phyloP scores from a whole-genome alignment of 2,888 invertebrate species.

The Epirrita christyi region DNA sequence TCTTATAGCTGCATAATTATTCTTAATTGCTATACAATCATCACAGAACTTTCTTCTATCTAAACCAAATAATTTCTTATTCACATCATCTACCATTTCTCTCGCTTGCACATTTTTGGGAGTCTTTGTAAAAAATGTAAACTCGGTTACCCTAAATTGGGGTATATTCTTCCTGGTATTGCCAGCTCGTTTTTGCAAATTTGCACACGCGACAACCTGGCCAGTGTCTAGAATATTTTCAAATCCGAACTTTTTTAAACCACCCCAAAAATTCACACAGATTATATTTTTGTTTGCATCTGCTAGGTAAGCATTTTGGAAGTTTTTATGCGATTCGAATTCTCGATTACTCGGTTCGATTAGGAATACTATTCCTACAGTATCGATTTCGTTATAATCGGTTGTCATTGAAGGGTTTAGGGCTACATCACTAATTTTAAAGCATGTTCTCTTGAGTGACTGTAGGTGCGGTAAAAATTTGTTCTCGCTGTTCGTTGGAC shows the following conservation, averaged over 20 bases:
- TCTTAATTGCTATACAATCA: constrained; percentile 63
- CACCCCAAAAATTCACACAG: constrained; percentile 84
- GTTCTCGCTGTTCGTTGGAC: constrained; percentile 51
- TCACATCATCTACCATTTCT: constrained; percentile 73
- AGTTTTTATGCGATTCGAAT: constrained; percentile 62
- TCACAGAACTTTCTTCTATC: constrained; percentile 55
- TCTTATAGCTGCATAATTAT: constrained; percentile 51
- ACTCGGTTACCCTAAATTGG: constrained; percentile 86
- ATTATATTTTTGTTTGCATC: constrained; percentile 82
- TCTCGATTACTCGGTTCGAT: constrained; percentile 77
- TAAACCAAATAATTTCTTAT: constrained; percentile 49
- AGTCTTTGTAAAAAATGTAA: constrained; percentile 85
- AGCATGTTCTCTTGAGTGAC: constrained; percentile 64
- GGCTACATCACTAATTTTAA: constrained; percentile 73
- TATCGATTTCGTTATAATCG: constrained; percentile 89
- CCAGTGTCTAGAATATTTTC: constrained; percentile 85
- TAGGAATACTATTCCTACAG: constrained; percentile 87
- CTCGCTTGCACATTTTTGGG: constrained; percentile 82
- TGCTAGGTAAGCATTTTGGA: constrained; percentile 85
- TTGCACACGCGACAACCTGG: constrained; percentile 84
- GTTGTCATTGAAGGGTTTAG: constrained; percentile 52
- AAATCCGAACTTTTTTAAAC: constrained; percentile 75
- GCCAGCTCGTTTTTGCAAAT: constrained; percentile 86
- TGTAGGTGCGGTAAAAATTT: constrained; percentile 43
- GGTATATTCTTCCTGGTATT: constrained; percentile 80